A percentile compares a stretch with the other conserved stretches of the same genome.
Conservation (phyloP, 2,113 vertebrate species). For the Illadopsis cleaveri region DNA sequence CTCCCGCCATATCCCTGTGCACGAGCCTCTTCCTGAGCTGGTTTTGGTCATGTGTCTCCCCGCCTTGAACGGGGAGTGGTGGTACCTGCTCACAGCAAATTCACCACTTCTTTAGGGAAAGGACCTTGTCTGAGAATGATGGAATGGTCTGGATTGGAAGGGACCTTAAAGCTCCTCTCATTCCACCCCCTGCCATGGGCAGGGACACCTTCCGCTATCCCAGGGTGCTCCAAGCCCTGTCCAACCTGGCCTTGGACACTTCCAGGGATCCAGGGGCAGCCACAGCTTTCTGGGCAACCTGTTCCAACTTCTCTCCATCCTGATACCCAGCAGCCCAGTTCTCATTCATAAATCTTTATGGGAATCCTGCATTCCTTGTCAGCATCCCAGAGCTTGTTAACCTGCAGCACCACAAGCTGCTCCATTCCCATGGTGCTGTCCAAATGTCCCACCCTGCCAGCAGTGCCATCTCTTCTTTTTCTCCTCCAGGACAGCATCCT, state of each 20-base stretch:
- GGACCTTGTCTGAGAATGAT: not conserved
- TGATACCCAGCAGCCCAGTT: not conserved
- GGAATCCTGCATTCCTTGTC: not conserved
- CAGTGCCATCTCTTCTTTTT: not conserved
- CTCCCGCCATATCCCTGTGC: not conserved
- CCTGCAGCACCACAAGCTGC: rapidly evolving
- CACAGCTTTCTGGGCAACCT: not conserved
- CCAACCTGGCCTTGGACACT: not conserved
- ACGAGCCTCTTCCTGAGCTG: not conserved
- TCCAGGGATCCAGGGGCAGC: not conserved
- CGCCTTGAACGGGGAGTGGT: rapidly evolving
- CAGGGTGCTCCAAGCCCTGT: rapidly evolving
- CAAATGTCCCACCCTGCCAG: not conserved
- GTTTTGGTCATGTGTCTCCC: not conserved
- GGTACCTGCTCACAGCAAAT: not conserved
- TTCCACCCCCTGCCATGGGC: not conserved
- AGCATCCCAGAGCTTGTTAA: rapidly evolving
- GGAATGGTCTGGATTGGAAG: not conserved
- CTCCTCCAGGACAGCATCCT: not conserved
- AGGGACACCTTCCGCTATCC: not conserved
- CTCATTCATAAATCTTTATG: not conserved
- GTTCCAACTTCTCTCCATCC: not conserved
- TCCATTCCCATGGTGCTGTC: not conserved
- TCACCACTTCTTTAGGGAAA: not conserved
- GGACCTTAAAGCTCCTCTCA: not conserved